Evolutionary conservation across 2,113 vertebrate species (phyloP), one percentile per base, ranked within the genome.

Genomic region (Ovibos moschatus): DNA sequence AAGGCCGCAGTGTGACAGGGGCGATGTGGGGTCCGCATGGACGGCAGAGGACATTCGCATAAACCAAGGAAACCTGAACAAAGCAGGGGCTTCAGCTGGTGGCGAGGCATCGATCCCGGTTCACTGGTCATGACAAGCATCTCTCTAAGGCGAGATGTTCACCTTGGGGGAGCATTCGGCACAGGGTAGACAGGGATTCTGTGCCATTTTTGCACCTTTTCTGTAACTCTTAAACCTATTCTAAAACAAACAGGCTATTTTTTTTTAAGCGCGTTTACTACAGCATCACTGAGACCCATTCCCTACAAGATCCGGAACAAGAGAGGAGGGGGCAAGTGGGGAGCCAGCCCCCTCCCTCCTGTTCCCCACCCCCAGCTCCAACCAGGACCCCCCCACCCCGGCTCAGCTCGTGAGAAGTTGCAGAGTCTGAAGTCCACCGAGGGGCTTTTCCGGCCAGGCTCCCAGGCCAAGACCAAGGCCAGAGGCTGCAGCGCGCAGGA

Each of bases 81-180:
- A 10, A n/a, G 45, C 79, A 7, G 78, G 47, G 12, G 1, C 76
- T 19, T 17, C 27, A 6, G 15, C 30, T 7, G 33, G 3, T 0
- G 6, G 47, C 7, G 25, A n/a, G 0, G 17, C 3, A 2, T 23
- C 2, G 17, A 13, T 4, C 4, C 11, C 0, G 16, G 47, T n/a
- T 51, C 79, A 12, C 7, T 3, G 45, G 45, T 2, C 15, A 3
- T 1, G 47, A 81, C 47, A 4, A 12, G n/a, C 1, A 30, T 51
- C 79, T 21, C 78, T 11, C 47, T n/a, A 1, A 51, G 30, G 17
- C 6, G 47, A 12, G 79, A 23, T 2, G 79, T 7, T 2, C 7
- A 13, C 6, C 5, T 30, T 3, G 11, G 9, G 45, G 5, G 28
- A 25, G 43, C 78, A 2, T 4, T 13, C 6, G 30, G 76, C 30